phyloP scores from a whole-genome alignment of 2,797 vertebrate genomes.

The Anolis apletophallus region DNA sequence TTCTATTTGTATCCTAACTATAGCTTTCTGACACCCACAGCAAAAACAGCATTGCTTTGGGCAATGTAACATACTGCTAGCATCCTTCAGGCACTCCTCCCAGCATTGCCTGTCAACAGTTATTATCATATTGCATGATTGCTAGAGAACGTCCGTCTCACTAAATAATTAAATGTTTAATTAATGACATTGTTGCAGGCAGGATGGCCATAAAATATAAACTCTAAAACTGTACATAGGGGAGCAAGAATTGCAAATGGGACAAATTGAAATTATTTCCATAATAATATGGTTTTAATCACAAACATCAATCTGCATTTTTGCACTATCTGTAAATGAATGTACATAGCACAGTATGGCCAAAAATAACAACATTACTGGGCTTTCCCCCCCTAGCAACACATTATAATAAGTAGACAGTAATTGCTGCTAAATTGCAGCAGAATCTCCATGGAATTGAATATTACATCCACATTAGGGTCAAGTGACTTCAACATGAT shows the following conservation, averaged over 20 bases:
- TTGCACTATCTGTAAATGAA: conserved; percentile 54
- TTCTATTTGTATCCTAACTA: conserved; percentile 27
- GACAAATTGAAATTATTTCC: conserved; percentile 58
- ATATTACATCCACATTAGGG: conserved; percentile 68
- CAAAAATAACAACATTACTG: conserved; percentile 67
- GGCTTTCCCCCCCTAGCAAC: conserved; percentile 50
- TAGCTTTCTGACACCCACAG: conserved; percentile 29
- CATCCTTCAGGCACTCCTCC: conserved; percentile 40
- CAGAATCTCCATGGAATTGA: conserved; percentile 66
- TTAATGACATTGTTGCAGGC: conserved; percentile 44
- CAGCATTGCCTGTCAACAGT: conserved; percentile 17
- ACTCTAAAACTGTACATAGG: conserved; percentile 6
- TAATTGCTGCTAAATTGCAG: conserved; percentile 74
- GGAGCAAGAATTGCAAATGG: background rate
- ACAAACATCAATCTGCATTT: conserved; percentile 66
- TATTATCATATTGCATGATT: conserved; percentile 26
- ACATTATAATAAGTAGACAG: conserved; percentile 70
- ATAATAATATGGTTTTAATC: conserved; percentile 64
- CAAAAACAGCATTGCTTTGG: conserved; percentile 29
- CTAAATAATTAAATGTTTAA: conserved; percentile 48
- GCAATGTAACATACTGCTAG: conserved; percentile 27
- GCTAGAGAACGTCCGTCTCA: conserved; percentile 52
- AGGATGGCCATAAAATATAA: conserved; percentile 34
- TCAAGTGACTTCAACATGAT: conserved; percentile 64
- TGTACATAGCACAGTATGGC: conserved; percentile 47